Conservation (phyloP, 2,888 invertebrate genomes). For the Caenorhabditis angaria region DNA sequence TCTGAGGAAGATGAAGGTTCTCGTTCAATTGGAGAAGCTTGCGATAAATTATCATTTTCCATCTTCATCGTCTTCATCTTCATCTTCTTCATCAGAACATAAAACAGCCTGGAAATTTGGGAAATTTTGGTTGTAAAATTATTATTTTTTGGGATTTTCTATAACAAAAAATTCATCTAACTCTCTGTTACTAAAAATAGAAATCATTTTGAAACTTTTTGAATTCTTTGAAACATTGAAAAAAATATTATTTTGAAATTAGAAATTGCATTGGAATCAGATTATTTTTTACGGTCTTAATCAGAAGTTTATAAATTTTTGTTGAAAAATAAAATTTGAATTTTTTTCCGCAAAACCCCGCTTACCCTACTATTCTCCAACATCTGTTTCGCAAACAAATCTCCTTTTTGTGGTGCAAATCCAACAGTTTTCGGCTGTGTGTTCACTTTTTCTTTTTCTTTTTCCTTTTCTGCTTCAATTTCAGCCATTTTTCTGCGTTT, state of each 20-base stretch:
- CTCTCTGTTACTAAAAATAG: background rate
- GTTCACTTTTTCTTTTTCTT: background rate
- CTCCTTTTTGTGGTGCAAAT: constrained; percentile 6
- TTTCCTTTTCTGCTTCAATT: constrained; percentile 9
- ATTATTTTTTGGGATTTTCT: background rate
- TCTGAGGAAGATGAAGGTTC: background rate
- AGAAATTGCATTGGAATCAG: background rate
- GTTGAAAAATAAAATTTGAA: background rate
- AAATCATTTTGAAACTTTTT: background rate
- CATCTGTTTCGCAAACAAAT: background rate
- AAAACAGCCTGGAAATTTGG: background rate
- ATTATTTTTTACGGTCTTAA: background rate
- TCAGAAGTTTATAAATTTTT: background rate
- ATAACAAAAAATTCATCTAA: background rate
- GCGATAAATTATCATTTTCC: background rate
- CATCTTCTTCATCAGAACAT: constrained; percentile 6
- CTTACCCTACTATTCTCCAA: background rate
- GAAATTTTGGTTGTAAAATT: background rate
- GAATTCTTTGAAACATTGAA: background rate
- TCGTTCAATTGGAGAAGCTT: background rate
- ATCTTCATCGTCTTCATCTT: background rate
- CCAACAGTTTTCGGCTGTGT: constrained; percentile 3
- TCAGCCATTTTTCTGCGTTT: background rate
- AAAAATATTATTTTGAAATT: background rate
- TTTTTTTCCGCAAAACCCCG: background rate